A percentile compares a stretch with the other conserved stretches of the same genome.
These are phyloP conservation scores for Sicus ferrugineus DNA, from an alignment of 2,888 invertebrate genomes.

Conservation along the genomic window DNA sequence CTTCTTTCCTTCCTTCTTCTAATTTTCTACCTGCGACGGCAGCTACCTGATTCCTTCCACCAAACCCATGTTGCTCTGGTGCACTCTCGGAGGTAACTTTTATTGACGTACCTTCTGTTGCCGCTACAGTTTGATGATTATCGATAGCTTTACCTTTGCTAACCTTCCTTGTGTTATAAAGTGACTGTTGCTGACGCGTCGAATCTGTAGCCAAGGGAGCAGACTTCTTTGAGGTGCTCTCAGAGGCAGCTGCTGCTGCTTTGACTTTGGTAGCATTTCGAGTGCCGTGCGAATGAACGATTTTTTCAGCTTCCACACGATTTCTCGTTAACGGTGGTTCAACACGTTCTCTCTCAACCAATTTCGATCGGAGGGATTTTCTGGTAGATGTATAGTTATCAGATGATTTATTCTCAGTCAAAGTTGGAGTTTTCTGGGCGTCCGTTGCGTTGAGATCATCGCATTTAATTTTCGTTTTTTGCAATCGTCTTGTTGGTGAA, in stretches of 20 bases:
- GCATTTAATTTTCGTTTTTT: not conserved
- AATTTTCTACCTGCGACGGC: not conserved
- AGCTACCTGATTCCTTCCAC: not conserved
- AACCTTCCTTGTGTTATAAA: not conserved
- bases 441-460: too few species aligned
- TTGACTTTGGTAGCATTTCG: constrained; percentile 8
- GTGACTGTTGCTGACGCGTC: not conserved
- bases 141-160: not conserved
- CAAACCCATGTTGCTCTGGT: not conserved
- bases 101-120: not conserved
- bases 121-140: not conserved
- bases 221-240: not conserved
- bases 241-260: not conserved
- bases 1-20: not conserved
- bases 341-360: not conserved
- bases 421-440: too few species aligned
- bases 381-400: not conserved
- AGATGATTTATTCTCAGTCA: not conserved
- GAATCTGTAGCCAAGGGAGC: not conserved
- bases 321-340: not conserved
- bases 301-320: not conserved
- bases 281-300: constrained; percentile 6
- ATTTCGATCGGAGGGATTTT: not conserved
- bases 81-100: not conserved
- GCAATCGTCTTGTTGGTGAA: too few species aligned